phyloP scores from a whole-genome alignment of 1,140 invertebrate species.

The Helicoverpa zea region DNA sequence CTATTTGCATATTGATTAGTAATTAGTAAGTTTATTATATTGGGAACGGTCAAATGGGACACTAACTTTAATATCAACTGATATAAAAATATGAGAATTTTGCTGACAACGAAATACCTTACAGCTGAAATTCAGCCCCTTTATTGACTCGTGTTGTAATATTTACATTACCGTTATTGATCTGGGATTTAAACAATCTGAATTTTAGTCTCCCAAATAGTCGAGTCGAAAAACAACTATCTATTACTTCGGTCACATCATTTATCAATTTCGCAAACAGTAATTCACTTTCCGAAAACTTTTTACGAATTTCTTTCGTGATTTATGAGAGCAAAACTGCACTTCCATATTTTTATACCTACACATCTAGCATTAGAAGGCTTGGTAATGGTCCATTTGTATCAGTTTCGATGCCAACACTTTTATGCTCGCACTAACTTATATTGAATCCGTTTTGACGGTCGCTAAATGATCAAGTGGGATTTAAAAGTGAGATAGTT shows the following conservation, averaged over 20 bases:
- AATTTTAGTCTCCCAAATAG: background rate
- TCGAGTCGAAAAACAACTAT: background rate
- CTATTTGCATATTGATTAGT: too few relatives aligned
- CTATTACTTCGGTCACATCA: background rate
- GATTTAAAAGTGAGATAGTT: background rate
- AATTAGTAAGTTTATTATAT: too few relatives aligned
- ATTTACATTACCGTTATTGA: background rate
- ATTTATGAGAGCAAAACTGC: constrained; percentile 22
- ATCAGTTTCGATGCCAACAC: constrained; percentile 12
- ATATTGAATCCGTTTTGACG: background rate
- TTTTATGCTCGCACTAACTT: background rate
- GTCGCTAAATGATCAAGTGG: background rate
- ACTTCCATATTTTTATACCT: constrained; percentile 20
- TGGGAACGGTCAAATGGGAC: too few relatives aligned
- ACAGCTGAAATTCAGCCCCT: too few relatives aligned
- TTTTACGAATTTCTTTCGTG: background rate
- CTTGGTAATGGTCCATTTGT: constrained; percentile 31
- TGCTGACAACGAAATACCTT: too few relatives aligned
- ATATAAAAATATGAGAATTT: too few relatives aligned
- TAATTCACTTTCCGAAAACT: constrained; percentile 1
- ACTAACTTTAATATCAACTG: too few relatives aligned
- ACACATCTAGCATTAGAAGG: background rate
- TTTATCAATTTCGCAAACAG: constrained; percentile 7
- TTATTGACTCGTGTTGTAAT: too few relatives aligned
- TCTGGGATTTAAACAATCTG: background rate